Base-by-base conservation (phyloP, 2,797 vertebrate genomes). In the Chaetodon trifasciatus region DNA sequence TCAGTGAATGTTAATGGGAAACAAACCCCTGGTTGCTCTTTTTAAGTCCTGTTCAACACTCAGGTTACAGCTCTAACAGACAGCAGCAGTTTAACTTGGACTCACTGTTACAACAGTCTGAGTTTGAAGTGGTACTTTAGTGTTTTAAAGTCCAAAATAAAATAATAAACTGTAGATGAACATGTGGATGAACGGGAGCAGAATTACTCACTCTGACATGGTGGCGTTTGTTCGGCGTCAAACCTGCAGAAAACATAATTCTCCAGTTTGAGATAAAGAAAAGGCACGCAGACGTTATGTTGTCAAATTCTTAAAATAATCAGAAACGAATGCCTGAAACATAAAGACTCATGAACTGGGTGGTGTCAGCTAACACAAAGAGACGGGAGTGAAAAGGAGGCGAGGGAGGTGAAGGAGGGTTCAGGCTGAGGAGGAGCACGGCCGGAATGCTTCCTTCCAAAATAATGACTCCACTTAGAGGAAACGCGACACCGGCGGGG, bases 171-270 rank as follows among this genome's bases (percentile, higher is more conserved):
- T n/a, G 5, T 0, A 24, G 3, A 42, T 39, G 9, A 44, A 55
- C 16, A 40, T 32, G 0, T 2, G 44, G 2, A 71, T 66, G 9
- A 71, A 53, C 8, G 12, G 61, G 6, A 72, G 0, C 15, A 74
- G 28, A 57, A 50, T 32, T 60, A 96, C 95, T 95, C 81, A 96
- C 96, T 96, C 95, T 0, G 94, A 94, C 96, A 96, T 96, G 79
- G 86, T 95, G 86, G 13, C 6, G 69, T 69, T 69, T 67, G 70
- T 90, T 89, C 67, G 56, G 21, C 75, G 88, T 91, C 74, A 87
- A 62, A 76, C 73, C 92, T 94, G 85, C 57, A 83, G 57, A 76
- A 44, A 81, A 81, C 81, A 8, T 77, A 8, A 28, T 69, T 53
- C 69, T 42, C 13, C 9, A 47, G 72, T 46, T 78, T 8, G 5